Conservation (phyloP, 37 sponge, comb jelly and placozoan genomes). For the Beroe ovata region DNA sequence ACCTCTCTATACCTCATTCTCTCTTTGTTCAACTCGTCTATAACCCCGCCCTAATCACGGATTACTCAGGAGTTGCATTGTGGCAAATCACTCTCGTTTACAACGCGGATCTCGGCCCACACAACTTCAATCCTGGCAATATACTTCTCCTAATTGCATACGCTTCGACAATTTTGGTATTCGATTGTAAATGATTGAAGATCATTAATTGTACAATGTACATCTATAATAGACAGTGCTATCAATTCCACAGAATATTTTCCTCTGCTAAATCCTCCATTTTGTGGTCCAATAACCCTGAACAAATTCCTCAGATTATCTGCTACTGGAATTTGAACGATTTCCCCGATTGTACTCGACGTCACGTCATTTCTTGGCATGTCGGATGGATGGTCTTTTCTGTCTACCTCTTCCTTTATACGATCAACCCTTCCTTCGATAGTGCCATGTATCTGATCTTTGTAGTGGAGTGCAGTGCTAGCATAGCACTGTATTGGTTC, state of each 20-base stretch:
- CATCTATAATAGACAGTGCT: too few relatives aligned
- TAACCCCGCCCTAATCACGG: too few relatives aligned
- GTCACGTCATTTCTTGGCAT: slow-evolving; percentile 51
- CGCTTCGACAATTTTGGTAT: slow-evolving; percentile 16
- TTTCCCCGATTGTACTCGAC: slow-evolving; percentile 63
- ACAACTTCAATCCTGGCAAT: slow-evolving; percentile 11
- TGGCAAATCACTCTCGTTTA: slow-evolving; percentile 53
- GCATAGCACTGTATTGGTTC: slow-evolving; percentile 26
- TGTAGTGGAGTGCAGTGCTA: slow-evolving; percentile 41
- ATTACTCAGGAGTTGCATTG: slow-evolving; percentile 23
- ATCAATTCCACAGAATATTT: too few relatives aligned
- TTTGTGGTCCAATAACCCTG: neutral
- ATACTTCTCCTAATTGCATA: slow-evolving; percentile 38
- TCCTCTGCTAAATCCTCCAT: neutral
- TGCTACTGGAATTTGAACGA: slow-evolving; percentile 56
- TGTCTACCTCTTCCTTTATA: slow-evolving; percentile 31
- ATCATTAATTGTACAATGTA: neutral
- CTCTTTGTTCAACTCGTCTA: neutral
- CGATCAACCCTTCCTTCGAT: slow-evolving; percentile 38
- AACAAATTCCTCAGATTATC: slow-evolving; percentile 26
- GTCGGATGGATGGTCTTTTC: slow-evolving; percentile 38
- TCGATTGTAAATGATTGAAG: neutral
- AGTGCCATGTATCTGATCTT: slow-evolving; percentile 62
- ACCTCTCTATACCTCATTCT: neutral
- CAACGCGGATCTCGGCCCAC: slow-evolving; percentile 37